Conservation (phyloP, 2,888 invertebrate genomes). For the Tyria jacobaeae region DNA sequence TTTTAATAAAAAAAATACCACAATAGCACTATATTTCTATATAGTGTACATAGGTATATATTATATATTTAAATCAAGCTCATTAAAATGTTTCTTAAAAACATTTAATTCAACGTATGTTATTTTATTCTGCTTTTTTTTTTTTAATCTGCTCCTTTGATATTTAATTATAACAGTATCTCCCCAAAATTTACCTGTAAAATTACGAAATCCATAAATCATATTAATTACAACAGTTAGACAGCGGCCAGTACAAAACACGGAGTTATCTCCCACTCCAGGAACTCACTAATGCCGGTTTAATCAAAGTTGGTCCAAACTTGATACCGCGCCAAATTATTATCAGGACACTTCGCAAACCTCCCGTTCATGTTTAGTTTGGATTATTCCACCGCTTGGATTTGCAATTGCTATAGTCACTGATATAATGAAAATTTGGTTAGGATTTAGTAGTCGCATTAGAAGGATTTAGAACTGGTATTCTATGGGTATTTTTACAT, state of each 20-base stretch:
- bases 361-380: conserved; percentile 20
- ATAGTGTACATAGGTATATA: no score
- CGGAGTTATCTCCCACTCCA: conserved; percentile 36
- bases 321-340: conserved; percentile 53
- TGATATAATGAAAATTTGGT: conserved; percentile 1
- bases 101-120: no score
- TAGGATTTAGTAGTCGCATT: neutral
- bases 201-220: conserved; percentile 16
- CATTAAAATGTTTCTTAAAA: no score
- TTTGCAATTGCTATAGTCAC: conserved; percentile 12
- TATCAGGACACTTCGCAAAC: conserved; percentile 29
- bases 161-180: neutral
- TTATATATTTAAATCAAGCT: no score
- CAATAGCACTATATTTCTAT: neutral
- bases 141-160: neutral
- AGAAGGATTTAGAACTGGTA: neutral
- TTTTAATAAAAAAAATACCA: neutral
- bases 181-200: neutral
- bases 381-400: conserved; percentile 17
- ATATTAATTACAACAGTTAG: conserved; percentile 20
- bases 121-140: neutral
- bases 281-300: conserved; percentile 49
- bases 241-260: conserved; percentile 36
- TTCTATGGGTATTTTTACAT: no score
- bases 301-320: conserved; percentile 57